Base-by-base conservation (phyloP, 2,888 invertebrate genomes). In the Scaptodrosophila latifasciaeformis region DNA sequence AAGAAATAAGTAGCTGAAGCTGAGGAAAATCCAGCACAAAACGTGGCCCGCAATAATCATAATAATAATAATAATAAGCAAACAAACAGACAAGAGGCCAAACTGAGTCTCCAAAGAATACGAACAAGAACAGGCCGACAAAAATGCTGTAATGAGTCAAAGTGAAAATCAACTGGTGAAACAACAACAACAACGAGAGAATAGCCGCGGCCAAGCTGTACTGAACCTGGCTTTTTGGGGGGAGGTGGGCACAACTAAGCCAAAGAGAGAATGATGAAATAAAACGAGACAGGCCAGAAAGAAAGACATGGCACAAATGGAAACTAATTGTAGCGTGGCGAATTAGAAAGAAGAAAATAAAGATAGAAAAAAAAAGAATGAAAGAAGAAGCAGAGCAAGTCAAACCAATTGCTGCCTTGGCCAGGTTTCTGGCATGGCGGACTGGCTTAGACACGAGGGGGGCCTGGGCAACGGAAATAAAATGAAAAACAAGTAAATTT, bases 311-410 rank as follows among this genome's bases (percentile, higher is more conserved):
- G 61, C 68, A 24, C 24, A 72, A 75, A 78, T 72, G 76, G 79
- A 74, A 79, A 79, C 72, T 79, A 74, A 74, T 74, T 74, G 72
- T 79, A 79, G 69, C 72, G 67, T 64, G 56, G 70, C 79, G 79
- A 79, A 78, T 72, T 63, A 69, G 71, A 52, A 10, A 10, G 12
- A 30, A 30, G n/a, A 30, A 40, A 21, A 19, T 4, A 40, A 6
- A 19, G 21, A 18, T 10, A 40, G 19, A 15, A 19, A 54, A 49
- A 24, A 48, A 44, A n/a, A 34, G 29, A 43, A 49, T 30, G 47
- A 47, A n/a, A 2, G 31, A 2, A 31, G 24, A 24, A 24, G 24
- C 7, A 5, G 17, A 17, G 5, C 37, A 17, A 37, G 37, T 37
- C 37, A 17, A 15, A 17, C 37, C 37, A 37, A 37, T n/a, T n/a